Conservation (phyloP, 2,888 invertebrate species). For the Gymnocheta viridis region DNA sequence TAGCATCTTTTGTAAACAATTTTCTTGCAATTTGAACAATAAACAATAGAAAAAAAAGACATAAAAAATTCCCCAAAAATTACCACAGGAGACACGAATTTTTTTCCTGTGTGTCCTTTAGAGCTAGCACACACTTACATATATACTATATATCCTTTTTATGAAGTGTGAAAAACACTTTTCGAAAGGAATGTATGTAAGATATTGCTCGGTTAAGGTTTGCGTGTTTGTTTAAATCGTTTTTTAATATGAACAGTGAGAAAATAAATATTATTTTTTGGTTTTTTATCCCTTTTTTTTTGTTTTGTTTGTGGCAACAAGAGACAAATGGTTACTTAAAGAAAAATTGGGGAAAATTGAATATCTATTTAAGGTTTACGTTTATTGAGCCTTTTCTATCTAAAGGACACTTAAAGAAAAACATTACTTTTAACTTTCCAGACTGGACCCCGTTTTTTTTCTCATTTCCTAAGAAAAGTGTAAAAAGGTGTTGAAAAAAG, state of each 20-base stretch:
- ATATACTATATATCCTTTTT: slow-evolving; percentile 36
- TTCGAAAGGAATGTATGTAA: slow-evolving; percentile 28
- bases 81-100: slow-evolving; percentile 37
- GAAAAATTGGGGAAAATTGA: slow-evolving; percentile 49
- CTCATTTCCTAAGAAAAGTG: not conserved
- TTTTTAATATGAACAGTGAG: slow-evolving; percentile 78
- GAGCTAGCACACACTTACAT: slow-evolving; percentile 38
- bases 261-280: slow-evolving; percentile 69
- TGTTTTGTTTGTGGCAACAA: not conserved
- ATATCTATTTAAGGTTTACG: slow-evolving; percentile 64
- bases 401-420: slow-evolving; percentile 55
- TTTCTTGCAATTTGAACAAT: slow-evolving; percentile 75
- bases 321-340: slow-evolving; percentile 28
- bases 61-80: slow-evolving; percentile 27
- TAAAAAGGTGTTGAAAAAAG: slow-evolving; percentile 57
- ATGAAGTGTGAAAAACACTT: slow-evolving; percentile 61
- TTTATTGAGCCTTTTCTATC: slow-evolving; percentile 52
- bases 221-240: slow-evolving; percentile 77
- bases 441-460: slow-evolving; percentile 57
- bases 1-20: slow-evolving; percentile 81
- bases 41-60: slow-evolving; percentile 37
- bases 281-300: slow-evolving; percentile 53
- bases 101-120: slow-evolving; percentile 48
- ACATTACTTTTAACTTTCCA: slow-evolving; percentile 65
- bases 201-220: slow-evolving; percentile 44